Conservation (phyloP, 53 echinoderm and acorn worm species). For the Arbacia lixula region DNA sequence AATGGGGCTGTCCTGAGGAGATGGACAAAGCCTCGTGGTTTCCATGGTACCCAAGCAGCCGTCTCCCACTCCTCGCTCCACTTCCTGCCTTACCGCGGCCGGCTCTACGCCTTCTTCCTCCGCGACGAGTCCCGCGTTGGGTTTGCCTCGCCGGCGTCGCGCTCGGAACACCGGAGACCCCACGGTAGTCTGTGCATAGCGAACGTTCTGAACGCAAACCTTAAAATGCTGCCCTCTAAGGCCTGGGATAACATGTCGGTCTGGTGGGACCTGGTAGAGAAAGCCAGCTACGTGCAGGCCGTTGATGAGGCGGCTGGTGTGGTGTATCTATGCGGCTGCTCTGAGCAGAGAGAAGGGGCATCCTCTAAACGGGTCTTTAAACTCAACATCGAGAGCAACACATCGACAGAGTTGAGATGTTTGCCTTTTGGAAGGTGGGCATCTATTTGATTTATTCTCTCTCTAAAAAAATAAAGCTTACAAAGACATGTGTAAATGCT, state of each 20-base stretch:
- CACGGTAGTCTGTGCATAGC: conserved; percentile 1
- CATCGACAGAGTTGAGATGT: conserved; percentile 18
- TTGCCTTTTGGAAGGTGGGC: conserved; percentile 35
- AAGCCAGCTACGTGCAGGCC: conserved; percentile 32
- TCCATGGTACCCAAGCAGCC: conserved; percentile 6
- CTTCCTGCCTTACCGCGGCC: conserved; percentile 34
- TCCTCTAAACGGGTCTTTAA: conserved; percentile 46
- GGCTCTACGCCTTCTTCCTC: conserved; percentile 17
- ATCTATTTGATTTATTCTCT: not conserved
- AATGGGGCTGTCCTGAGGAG: conserved; percentile 2
- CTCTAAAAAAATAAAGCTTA: too few relatives aligned
- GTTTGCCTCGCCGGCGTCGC: not conserved
- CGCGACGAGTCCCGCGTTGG: not conserved
- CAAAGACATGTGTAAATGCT: too few relatives aligned
- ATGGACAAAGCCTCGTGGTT: conserved; percentile 29
- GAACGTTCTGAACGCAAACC: conserved; percentile 28
- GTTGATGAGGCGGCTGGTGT: conserved; percentile 21
- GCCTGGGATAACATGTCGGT: conserved; percentile 7
- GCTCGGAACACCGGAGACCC: not conserved
- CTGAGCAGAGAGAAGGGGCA: conserved; percentile 39
- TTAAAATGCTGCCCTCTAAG: not conserved
- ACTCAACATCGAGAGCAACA: conserved; percentile 23
- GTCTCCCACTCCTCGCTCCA: not conserved
- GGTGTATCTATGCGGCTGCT: conserved; percentile 39
- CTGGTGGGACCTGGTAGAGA: conserved; percentile 52